Base-by-base conservation (phyloP, 2,888 invertebrate species). In the Diarsia rubi region DNA sequence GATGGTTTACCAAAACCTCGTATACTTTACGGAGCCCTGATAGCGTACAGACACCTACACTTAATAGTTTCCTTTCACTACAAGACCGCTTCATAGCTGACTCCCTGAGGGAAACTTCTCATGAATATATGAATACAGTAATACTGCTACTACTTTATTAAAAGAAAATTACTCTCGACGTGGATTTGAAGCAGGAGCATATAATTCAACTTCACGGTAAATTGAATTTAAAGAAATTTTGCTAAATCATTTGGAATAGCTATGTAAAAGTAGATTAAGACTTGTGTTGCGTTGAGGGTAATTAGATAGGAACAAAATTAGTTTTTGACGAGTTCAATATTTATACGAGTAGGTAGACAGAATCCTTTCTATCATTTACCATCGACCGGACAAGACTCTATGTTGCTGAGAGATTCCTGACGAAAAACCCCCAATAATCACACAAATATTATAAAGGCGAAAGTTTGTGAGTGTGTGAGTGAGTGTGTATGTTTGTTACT, bases 51-150 rank as follows among this genome's bases (percentile, higher is more conserved):
- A 77, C 24, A 45, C 31, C n/a, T 42, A 66, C 47, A 54, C 16
- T 42, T n/a, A 31, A 68, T 73, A 69, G 62, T 78, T 78, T 63
- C 49, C 60, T 57, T 52, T 52, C 49, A 24, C 47, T 60, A 9
- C n/a, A 52, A 79, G 54, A 57, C 54, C 37, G 63, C 57, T 81
- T 68, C 57, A 59, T 24, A 68, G 37, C 54, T 63, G 57, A 47
- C 6, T 31, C 66, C 77, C 37, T 11, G 62, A 45, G 59, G 57
- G 54, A 59, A 78, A 57, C 57, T 69, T 49, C 62, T 82, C 83
- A 82, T 80, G 83, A 82, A 79, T 79, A 76, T 64, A 79, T 79
- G 79, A 81, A 82, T 80, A 78, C 62, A 78, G 66, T 78, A 82
- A 72, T 62, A 72, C 65, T 72, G 49, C 54, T 47, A 68, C 69